Evolutionary conservation across 1,140 invertebrate species (phyloP), one percentile per base, ranked within the genome.

Genomic region (Macrotrachela quadricornifera): DNA sequence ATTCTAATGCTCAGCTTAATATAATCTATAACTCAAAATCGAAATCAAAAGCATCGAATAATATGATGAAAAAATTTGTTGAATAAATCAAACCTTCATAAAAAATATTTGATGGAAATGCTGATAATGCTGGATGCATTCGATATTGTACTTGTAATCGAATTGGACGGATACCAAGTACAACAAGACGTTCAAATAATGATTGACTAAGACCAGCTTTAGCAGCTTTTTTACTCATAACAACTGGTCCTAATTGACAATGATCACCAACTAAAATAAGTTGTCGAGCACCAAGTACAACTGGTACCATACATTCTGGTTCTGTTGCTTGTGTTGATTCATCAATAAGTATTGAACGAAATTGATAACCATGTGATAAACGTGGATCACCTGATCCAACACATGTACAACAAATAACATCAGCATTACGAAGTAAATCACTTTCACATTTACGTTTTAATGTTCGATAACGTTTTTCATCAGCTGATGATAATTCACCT

Each of bases 391-490:
- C 41, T 12, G 12, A 12, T 12, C 41, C n/a, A 12, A 42, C 41
- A 42, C 41, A 42, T 12, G 41, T 42, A n/a, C 41, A 42, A n/a
- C 41, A 42, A 42, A 42, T n/a, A 42, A 42, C 41, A n/a, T 42
- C n/a, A n/a, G 41, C 41, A 12, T 12, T 42, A 12, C n/a, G 12
- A 12, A 42, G 41, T n/a, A 42, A 42, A 12, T 12, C 41, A 12
- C 41, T 42, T n/a, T 42, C 41, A 42, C 86, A 80, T 10, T 81
- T 79, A 59, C 86, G 83, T 59, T 94, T 92, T 56, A 99, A 66
- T 37, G 81, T 79, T 14, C 87, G 75, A 63, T 94, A 97, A 8
- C 91, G 75, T 57, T 94, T 85, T 66, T 97, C 91, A 69, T 99
- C 94, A 46, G 68, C 63, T 30, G 71, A 72, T 6, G 85, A 88